Percentiles rank a stretch among this genome's conserved stretches.
These are phyloP conservation scores for Peribatodes rhomboidaria DNA, from an alignment of 2,888 invertebrate genomes.

Conservation along the genomic window DNA sequence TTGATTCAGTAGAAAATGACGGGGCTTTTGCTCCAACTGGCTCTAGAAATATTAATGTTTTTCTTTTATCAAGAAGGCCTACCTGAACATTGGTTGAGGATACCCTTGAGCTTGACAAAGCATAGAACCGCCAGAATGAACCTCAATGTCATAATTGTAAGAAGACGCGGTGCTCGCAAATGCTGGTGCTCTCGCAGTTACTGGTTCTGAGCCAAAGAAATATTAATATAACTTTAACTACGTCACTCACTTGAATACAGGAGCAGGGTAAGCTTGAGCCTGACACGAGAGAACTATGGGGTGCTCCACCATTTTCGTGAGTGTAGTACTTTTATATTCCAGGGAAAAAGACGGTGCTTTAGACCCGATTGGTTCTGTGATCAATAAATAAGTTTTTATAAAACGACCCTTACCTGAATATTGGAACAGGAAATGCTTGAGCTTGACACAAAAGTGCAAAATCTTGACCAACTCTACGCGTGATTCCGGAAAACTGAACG, in stretches of 20 bases:
- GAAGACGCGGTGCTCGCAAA: conserved; percentile 83
- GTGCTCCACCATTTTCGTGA: conserved; percentile 83
- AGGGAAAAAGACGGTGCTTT: conserved; percentile 87
- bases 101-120: conserved; percentile 87
- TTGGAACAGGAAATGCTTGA: conserved; percentile 91
- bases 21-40: conserved; percentile 88
- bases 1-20: conserved; percentile 88
- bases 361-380: conserved; percentile 87
- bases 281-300: conserved; percentile 89
- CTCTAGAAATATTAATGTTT: conserved; percentile 72
- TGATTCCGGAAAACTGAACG: conserved; percentile 89
- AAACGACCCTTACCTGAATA: conserved; percentile 76
- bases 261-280: conserved; percentile 90
- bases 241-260: conserved; percentile 88
- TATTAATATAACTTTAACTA: conserved; percentile 41
- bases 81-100: conserved; percentile 90
- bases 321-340: conserved; percentile 87
- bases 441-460: conserved; percentile 91
- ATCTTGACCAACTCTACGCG: conserved; percentile 87
- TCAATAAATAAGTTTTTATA: conserved; percentile 38
- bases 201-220: conserved; percentile 78
- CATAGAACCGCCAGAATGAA: conserved; percentile 76
- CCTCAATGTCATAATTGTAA: conserved; percentile 79
- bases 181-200: conserved; percentile 81
- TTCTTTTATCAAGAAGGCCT: conserved; percentile 53